Conservation (phyloP, 2,888 invertebrate species). For the Microctonus brassicae region DNA sequence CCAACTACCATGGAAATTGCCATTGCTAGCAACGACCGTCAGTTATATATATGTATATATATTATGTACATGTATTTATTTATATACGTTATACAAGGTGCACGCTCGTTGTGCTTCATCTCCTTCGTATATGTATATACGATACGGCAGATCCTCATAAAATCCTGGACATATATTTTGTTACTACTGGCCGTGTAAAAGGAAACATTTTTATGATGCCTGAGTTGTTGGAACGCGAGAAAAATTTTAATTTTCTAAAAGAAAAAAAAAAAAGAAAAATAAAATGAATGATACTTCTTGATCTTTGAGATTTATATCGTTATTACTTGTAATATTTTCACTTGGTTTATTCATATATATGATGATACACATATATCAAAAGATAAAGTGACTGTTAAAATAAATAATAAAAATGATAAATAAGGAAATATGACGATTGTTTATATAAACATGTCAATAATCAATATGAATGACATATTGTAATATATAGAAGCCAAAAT, state of each 20-base stretch:
- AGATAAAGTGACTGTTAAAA: too few relatives aligned
- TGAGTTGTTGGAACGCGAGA: not conserved
- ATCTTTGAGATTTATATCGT: too few relatives aligned
- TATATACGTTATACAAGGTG: constrained; percentile 17
- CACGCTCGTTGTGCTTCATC: constrained; percentile 33
- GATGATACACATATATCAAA: too few relatives aligned
- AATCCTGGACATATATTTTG: not conserved
- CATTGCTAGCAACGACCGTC: constrained; percentile 7
- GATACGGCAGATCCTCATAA: constrained; percentile 18
- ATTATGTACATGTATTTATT: not conserved
- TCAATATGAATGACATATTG: not conserved
- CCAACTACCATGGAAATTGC: constrained; percentile 35
- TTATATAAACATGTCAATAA: not conserved
- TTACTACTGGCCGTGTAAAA: constrained; percentile 1
- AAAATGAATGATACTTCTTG: not conserved
- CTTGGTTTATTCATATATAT: too few relatives aligned
- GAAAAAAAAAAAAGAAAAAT: too few relatives aligned
- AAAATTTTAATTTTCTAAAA: not conserved
- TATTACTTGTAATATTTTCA: too few relatives aligned
- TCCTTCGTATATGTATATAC: constrained; percentile 27
- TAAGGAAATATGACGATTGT: not conserved
- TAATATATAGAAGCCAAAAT: not conserved
- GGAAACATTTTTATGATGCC: not conserved
- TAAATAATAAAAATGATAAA: too few relatives aligned
- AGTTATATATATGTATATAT: constrained; percentile 9